Evolutionary conservation across 2,797 vertebrate genomes (phyloP).

Genomic region (Malurus splendens): DNA sequence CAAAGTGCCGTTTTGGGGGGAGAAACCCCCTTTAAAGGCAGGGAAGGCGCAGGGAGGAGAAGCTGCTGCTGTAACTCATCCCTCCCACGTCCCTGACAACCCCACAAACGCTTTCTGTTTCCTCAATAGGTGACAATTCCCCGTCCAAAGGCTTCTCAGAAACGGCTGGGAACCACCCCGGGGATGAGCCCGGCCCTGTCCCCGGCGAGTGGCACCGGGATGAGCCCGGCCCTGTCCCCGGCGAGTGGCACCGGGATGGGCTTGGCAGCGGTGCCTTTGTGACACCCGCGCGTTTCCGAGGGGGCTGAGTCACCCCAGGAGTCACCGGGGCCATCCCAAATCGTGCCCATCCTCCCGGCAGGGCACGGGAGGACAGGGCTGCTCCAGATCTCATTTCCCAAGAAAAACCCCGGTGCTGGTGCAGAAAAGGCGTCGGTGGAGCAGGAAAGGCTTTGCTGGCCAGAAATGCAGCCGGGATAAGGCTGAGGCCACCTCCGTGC

Average conservation of each 20-base stretch:
- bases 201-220: not conserved
- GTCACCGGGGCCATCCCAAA: not conserved
- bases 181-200: not conserved
- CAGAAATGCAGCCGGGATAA: not conserved
- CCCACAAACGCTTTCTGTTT: not conserved
- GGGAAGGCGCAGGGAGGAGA: not conserved
- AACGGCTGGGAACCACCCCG: not conserved
- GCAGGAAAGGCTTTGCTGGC: accelerated
- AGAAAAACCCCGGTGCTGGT: not conserved
- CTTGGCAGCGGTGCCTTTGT: not conserved
- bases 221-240: not conserved
- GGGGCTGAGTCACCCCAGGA: conserved; percentile 40
- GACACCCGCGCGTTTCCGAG: not conserved
- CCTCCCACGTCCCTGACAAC: not conserved
- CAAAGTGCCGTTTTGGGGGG: accelerated
- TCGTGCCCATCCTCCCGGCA: not conserved
- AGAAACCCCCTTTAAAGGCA: not conserved
- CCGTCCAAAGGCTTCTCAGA: not conserved
- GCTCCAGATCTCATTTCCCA: not conserved
- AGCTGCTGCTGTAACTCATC: not conserved
- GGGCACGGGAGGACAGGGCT: not conserved
- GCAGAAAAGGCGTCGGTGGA: accelerated
- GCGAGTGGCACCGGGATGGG: not conserved
- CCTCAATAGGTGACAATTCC: not conserved
- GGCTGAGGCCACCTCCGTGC: accelerated